These are phyloP conservation scores for Thecophora atra DNA, from an alignment of 2,888 invertebrate genomes.

Conservation along the genomic window DNA sequence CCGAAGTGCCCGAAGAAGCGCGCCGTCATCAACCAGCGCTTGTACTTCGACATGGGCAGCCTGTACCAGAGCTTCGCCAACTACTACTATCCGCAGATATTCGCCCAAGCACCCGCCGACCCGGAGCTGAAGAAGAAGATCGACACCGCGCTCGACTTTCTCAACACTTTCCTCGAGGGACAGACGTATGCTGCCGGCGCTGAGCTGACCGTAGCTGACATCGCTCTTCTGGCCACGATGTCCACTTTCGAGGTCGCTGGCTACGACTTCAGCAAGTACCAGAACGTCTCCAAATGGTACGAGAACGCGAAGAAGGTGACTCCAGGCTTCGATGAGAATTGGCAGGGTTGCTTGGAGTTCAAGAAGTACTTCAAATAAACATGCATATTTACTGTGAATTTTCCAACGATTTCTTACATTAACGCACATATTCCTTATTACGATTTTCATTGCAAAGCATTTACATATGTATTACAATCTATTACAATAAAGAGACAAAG, in stretches of 20 bases:
- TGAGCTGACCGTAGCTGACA: constrained; percentile 81
- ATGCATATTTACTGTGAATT: too few relatives aligned
- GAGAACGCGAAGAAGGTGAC: constrained; percentile 69
- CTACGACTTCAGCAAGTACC: constrained; percentile 75
- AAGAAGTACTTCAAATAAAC: constrained; percentile 61
- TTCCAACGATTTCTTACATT: neutral
- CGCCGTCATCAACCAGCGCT: constrained; percentile 79
- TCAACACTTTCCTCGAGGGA: constrained; percentile 77
- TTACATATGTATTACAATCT: neutral
- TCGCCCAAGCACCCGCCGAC: constrained; percentile 72
- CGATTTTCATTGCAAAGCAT: neutral
- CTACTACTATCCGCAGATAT: constrained; percentile 75
- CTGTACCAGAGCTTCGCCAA: constrained; percentile 76
- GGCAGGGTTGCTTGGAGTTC: constrained; percentile 70
- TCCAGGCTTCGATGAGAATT: constrained; percentile 71
- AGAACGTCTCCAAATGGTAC: constrained; percentile 75
- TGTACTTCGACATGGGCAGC: constrained; percentile 83
- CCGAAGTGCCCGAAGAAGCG: constrained; percentile 82
- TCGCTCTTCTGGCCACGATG: constrained; percentile 74
- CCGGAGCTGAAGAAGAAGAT: constrained; percentile 76
- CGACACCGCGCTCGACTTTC: constrained; percentile 73
- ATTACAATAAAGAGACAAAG: neutral
- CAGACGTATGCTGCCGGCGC: constrained; percentile 78
- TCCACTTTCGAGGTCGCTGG: constrained; percentile 76
- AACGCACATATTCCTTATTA: constrained; percentile 4